Base-by-base conservation (phyloP, 2,888 invertebrate genomes). In the Scaptomyza cyrtandrae region DNA sequence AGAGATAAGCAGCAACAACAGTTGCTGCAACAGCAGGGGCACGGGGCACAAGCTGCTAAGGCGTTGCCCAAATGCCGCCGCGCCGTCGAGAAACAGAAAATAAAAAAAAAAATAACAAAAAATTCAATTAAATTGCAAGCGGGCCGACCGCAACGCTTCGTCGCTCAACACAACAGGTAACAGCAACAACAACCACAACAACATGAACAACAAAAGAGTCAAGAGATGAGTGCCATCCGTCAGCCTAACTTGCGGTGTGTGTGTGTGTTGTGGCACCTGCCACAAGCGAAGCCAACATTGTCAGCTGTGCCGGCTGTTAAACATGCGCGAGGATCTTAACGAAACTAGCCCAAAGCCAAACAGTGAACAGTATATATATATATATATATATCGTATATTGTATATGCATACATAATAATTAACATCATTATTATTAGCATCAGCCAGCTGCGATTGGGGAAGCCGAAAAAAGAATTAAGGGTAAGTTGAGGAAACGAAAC, bases 61-160 rank as follows among this genome's bases (percentile, higher is more conserved):
- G 84, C 83, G 80, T 84, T 75, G 74, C 83, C 84, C 83, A 80
- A 79, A 81, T 79, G 79, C 80, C 65, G 86, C 86, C 70, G 58
- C 50, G n/a, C n/a, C n/a, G n/a, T 6, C 33, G 33, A 9, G 10
- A 33, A 33, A 33, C 78, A 57, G 78, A 86, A 86, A 33, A 1
- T n/a, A n/a, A n/a, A n/a, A n/a, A n/a, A n/a, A n/a, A n/a, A n/a
- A n/a, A n/a, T n/a, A n/a, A n/a, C n/a, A n/a, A 33, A 79, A 84
- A 84, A 86, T 84, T 84, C 84, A 86, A 84, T 84, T 84, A 84
- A 84, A 84, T 79, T 77, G 84, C 84, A 64, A 75, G 72, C 68
- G 58, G 78, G 56, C 65, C 71, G 78, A 62, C 69, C 75, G 78
- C 77, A 79, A 80, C 78, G 78, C 80, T 79, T 53, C 65, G 80